phyloP scores from a whole-genome alignment of 2,113 vertebrate species.

The Apodemus sylvaticus region DNA sequence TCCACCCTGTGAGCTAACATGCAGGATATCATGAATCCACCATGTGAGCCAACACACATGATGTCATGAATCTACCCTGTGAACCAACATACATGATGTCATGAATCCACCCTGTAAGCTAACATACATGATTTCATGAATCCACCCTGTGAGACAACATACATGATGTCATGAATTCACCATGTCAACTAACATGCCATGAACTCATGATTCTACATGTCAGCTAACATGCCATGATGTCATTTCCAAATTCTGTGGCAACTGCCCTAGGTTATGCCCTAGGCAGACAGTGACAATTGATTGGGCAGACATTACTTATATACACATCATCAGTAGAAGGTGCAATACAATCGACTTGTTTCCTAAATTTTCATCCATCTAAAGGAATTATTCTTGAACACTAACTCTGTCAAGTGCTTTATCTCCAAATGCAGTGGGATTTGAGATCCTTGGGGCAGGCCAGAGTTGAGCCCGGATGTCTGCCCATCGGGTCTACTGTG shows the following conservation, averaged over 20 bases:
- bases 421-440: background rate
- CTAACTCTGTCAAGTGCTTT: background rate
- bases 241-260: background rate
- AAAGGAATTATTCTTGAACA: background rate
- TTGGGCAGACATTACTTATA: slow-evolving; percentile 41
- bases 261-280: background rate
- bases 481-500: background rate
- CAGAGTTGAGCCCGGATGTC: background rate
- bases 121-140: background rate
- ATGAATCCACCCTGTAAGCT: background rate
- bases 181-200: background rate
- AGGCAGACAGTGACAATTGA: background rate
- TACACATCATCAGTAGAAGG: background rate
- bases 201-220: background rate
- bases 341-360: background rate
- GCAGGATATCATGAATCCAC: background rate
- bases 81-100: background rate
- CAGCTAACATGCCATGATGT: background rate
- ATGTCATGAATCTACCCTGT: too few species aligned
- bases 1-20: background rate
- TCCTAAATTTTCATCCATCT: background rate
- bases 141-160: background rate
- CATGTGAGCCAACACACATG: background rate
- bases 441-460: background rate
- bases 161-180: background rate